Evolutionary conservation across 2,113 vertebrate genomes (phyloP).

Genomic region (Varanus komodoensis): DNA sequence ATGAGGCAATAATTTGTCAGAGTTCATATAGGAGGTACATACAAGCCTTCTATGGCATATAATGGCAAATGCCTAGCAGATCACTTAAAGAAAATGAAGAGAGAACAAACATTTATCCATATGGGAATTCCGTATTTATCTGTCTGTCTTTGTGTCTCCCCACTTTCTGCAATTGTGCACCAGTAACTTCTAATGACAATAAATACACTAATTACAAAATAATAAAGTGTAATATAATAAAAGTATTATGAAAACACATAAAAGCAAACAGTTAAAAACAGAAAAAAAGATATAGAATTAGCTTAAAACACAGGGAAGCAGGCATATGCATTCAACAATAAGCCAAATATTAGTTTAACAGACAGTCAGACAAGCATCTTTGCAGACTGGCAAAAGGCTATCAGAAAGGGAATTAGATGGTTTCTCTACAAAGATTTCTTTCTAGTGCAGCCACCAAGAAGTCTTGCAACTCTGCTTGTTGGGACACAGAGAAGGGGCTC

Average conservation of each 20-base stretch:
- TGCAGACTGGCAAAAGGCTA: not conserved
- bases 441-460: not conserved
- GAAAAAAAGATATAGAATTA: not conserved
- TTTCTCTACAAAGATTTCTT: too few relatives aligned
- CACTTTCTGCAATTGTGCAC: not conserved
- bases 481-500: not conserved
- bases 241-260: too few relatives aligned
- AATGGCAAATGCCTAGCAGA: not conserved
- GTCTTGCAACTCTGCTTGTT: not conserved
- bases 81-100: not conserved
- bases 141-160: not conserved
- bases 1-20: not conserved
- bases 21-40: not conserved
- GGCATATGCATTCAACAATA: not conserved
- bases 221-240: not conserved
- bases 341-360: too few relatives aligned
- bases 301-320: not conserved
- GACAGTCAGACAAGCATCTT: too few relatives aligned
- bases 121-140: not conserved
- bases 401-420: not conserved
- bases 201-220: not conserved
- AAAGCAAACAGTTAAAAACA: not conserved
- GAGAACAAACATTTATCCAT: not conserved
- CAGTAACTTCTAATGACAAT: not conserved
- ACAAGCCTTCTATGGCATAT: not conserved